Evolutionary conservation across 2,113 vertebrate genomes (phyloP).

Genomic region (Silurus glanis): DNA sequence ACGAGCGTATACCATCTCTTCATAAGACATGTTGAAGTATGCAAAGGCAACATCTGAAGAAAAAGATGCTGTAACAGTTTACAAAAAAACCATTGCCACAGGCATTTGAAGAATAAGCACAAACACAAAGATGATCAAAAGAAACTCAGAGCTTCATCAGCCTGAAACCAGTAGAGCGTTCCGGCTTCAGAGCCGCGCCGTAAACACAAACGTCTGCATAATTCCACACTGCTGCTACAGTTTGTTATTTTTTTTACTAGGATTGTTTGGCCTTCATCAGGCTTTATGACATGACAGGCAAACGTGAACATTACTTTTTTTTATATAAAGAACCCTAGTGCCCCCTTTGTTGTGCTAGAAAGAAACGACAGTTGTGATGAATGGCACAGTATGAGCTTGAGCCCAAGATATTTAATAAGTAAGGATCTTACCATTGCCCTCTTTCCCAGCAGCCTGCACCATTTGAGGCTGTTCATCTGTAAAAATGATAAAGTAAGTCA

Average conservation of each 20-base stretch:
- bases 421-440: background rate
- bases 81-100: background rate
- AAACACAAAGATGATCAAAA: conserved; percentile 31
- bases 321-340: background rate
- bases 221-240: conserved; percentile 1
- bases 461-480: conserved; percentile 15
- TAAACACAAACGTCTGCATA: conserved; percentile 14
- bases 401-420: background rate
- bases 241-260: conserved; percentile 28
- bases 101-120: conserved; percentile 15
- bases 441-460: background rate
- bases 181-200: background rate
- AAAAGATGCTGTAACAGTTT: background rate
- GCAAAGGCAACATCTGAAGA: conserved; percentile 64
- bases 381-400: background rate
- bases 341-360: background rate
- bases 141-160: conserved; percentile 3
- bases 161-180: conserved; percentile 2
- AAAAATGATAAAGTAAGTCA: background rate
- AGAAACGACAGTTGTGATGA: background rate
- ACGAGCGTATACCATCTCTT: conserved; percentile 41
- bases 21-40: conserved; percentile 55
- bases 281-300: conserved; percentile 14
- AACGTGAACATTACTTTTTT: background rate
- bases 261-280: conserved; percentile 23